Base-by-base conservation (phyloP, 2,888 invertebrate species). In the Byasa hedistus region DNA sequence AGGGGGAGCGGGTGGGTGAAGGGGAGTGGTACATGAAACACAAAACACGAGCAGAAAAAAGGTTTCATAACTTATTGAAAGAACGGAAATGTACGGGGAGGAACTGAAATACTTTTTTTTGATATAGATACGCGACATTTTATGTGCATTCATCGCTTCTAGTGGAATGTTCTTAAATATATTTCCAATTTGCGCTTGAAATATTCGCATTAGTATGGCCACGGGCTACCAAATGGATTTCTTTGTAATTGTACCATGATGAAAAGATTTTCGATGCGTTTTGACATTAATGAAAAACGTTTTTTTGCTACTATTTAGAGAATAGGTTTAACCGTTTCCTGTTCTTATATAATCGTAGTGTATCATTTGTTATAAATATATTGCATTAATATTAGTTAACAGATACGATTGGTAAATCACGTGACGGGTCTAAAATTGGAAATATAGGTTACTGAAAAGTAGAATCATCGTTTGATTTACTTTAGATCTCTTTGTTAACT, bases 1-100 rank as follows among this genome's bases (percentile, higher is more conserved):
- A 22, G 55, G 3, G 54, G 22, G 10, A 69, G 64, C 71, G 71
- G 70, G 73, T 79, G 76, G 79, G 79, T 80, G 80, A n/a, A 15
- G 62, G 48, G 27, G 68, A 62, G 19, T 69, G 74, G 79, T 76
- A n/a, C n/a, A 48, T n/a, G 79, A 79, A 83, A 81, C 81, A 82
- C 79, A 80, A 83, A 83, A 83, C 78, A 77, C 73, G 69, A 76
- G 77, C 77, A 79, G 48, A 70, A 78, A 75, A 80, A 78, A 67
- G 87, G 85, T 82, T 86, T 87, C 86, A 75, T 81, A 82, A 77
- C 72, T 76, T 76, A 75, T 71, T 72, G 72, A 70, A 69, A 62
- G 66, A 65, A 59, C 58, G 66, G 57, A 66, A 66, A 69, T 64
- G 66, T 57, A 27, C 61, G 63, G 64, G 57, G 66, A 57, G 61